Evolutionary conservation across 2,888 invertebrate genomes (phyloP).

Genomic region (Pammene fasciana): DNA sequence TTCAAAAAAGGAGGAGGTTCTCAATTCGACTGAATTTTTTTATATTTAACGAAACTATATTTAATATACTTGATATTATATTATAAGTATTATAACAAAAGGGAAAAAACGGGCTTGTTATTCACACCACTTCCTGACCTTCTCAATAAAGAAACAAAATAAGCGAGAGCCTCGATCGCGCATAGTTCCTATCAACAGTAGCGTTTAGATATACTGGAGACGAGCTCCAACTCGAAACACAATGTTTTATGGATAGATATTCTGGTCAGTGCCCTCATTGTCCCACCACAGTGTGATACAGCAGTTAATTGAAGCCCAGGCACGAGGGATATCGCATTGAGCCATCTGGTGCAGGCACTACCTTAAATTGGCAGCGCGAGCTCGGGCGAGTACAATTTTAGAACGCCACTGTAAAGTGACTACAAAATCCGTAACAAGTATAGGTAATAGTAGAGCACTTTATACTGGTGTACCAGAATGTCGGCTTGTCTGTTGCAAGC

Average conservation of each 20-base stretch:
- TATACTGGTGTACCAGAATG: not conserved
- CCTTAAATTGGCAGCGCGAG: not conserved
- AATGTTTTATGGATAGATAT: slow-evolving; percentile 8
- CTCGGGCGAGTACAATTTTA: not conserved
- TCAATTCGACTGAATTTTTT: too few relatives aligned
- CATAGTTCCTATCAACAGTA: not conserved
- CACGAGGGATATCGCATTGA: slow-evolving; percentile 56
- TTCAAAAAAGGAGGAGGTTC: too few relatives aligned
- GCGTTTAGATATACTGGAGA: slow-evolving; percentile 45
- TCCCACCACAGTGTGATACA: slow-evolving; percentile 55
- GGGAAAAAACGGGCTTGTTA: too few relatives aligned
- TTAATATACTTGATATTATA: too few relatives aligned
- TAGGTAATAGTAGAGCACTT: not conserved
- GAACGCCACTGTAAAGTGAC: not conserved
- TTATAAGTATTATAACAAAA: too few relatives aligned
- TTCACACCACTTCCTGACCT: not conserved
- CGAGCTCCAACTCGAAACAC: slow-evolving; percentile 27
- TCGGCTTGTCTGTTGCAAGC: not conserved
- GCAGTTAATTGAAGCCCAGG: slow-evolving; percentile 56
- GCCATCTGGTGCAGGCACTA: slow-evolving; percentile 48
- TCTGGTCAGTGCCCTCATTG: slow-evolving; percentile 65
- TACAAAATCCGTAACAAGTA: not conserved
- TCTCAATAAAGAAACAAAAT: not conserved
- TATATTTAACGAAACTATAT: too few relatives aligned
- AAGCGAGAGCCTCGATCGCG: not conserved